Base-by-base conservation (phyloP, 2,113 vertebrate species). In the Nothocercus julius region DNA sequence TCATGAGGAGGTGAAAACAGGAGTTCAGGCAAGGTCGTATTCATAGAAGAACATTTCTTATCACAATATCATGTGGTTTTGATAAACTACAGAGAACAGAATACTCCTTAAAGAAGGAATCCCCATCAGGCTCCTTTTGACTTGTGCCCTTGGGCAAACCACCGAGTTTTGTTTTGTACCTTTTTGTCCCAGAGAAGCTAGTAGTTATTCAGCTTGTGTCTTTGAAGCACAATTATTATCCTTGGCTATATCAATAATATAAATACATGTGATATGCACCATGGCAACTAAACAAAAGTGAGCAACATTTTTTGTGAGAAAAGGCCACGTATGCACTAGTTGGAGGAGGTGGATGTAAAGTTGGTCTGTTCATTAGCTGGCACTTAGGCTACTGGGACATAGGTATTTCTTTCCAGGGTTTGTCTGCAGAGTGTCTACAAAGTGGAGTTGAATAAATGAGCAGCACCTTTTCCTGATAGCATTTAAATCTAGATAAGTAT, bases 401-500 rank as follows among this genome's bases (percentile, higher is more conserved):
- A 18, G 4, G 22, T 17, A 27, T 85, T 91, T 59, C 82, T n/a
- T 76, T 34, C 34, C 51, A 68, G 64, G 51, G 11, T 51, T 80
- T 87, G n/a, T 24, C 70, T 70, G 49, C n/a, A 56, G 12, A 7
- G 18, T 62, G 45, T 63, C 27, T 30, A 79, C 58, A 89, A 87
- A 92, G 78, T 34, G 54, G 6, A 51, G 32, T 51, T 42, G 30
- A 51, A 9, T 36, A 51, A 77, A 47, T 64, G 49, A 92, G 68
- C 32, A 75, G 19, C 47, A 77, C 51, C 64, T 76, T 51, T 47
- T 84, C 19, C 64, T 64, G 44, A 42, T 85, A 82, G 5, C 21
- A 24, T 93, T 93, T 51, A 20, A 51, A 84, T 90, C 64, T 59
- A 47, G 64, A 53, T 32, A 72, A 85, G 54, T 44, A 92, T 45